A percentile compares a stretch with the other conserved stretches of the same genome.
phyloP scores from a whole-genome alignment of 2,888 invertebrate species.

The Eustalomyia histrio region DNA sequence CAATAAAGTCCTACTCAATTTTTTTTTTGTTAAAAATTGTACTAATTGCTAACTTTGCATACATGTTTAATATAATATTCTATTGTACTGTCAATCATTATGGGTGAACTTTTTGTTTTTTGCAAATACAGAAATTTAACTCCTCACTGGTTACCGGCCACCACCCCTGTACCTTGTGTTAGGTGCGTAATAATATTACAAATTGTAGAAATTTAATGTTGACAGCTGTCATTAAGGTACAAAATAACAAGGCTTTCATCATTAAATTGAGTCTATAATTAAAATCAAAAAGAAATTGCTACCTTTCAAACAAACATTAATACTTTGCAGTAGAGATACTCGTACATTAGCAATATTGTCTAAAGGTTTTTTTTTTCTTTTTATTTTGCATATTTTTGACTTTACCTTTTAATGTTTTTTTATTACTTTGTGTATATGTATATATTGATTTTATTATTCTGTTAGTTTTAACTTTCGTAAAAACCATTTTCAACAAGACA shows the following conservation, averaged over 20 bases:
- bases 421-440: too few relatives aligned
- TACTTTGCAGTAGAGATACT: too few relatives aligned
- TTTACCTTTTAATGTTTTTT: too few relatives aligned
- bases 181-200: neutral
- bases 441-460: too few relatives aligned
- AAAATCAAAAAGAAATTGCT: neutral
- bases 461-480: too few relatives aligned
- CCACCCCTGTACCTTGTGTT: neutral
- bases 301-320: neutral
- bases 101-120: too few relatives aligned
- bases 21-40: neutral
- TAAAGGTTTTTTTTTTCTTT: too few relatives aligned
- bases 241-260: conserved; percentile 30
- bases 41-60: neutral
- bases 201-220: conserved; percentile 17
- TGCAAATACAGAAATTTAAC: too few relatives aligned
- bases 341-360: neutral
- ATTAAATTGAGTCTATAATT: neutral
- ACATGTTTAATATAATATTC: neutral
- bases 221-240: conserved; percentile 47
- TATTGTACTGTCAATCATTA: conserved; percentile 36
- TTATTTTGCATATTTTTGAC: too few relatives aligned
- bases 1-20: neutral
- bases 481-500: too few relatives aligned
- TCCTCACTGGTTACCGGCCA: too few relatives aligned